Base-by-base conservation (phyloP, 2,797 vertebrate species). In the Pygocentrus nattereri region DNA sequence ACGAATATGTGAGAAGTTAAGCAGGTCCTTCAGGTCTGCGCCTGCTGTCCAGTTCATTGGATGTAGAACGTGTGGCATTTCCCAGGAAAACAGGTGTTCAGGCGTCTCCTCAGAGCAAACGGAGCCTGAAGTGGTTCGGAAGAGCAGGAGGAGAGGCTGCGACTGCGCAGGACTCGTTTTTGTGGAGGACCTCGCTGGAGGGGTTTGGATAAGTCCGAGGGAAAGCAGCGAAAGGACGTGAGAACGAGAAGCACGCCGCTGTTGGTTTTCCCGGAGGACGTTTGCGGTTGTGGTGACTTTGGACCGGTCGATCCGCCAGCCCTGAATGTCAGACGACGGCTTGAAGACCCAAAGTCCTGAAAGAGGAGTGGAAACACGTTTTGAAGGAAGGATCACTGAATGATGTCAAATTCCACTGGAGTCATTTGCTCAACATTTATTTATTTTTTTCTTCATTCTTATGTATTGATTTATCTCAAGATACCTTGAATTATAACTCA, bases 141-240 rank as follows among this genome's bases (percentile, higher is more conserved):
- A 58, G 44, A n/a, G 73, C 27, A 73, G 31, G 58, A 70, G 49
- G 18, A 31, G 72, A 25, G 58, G 34, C 83, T 34, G 81, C 62
- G 86, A 92, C 78, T 21, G 81, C 50, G 82, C 61, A 0, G 94
- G 87, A 8, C 88, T 95, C 75, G 92, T 93, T 71, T 95, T 93
- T 58, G 92, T 95, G 87, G 93, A 94, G 30, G 91, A 94, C 71
- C 91, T 94, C 2, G 94, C 93, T 7, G 94, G 93, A 0, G 94
- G 94, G 21, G 92, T 94, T 79, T 95, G 94, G 94, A 85, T 94
- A 78, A 94, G 90, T 52, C 90, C 89, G 0, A 86, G 31, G 21
- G 91, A 91, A 52, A 89, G 67, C 80, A 89, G 88, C 87, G 91
- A 85, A 67, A 88, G 91, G 77, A 89, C 90, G 5, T 92, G 91